Conservation (phyloP, 1,140 invertebrate species). For the Yoshiicerus persimilis region DNA sequence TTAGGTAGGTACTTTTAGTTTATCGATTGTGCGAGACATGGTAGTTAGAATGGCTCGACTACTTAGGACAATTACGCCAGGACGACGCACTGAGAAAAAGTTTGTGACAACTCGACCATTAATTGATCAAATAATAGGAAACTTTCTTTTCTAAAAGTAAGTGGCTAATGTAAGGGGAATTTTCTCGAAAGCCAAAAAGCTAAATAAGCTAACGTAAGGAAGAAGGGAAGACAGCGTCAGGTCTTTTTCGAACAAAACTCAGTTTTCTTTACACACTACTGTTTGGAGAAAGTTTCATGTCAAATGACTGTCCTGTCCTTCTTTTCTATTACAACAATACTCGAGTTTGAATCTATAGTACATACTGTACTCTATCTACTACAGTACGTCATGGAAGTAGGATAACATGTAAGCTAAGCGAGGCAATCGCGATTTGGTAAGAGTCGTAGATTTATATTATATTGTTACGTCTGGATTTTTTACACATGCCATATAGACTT, state of each 20-base stretch:
- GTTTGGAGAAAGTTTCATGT: neutral
- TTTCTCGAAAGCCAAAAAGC: neutral
- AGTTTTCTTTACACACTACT: neutral
- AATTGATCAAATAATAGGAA: slow-evolving; percentile 5
- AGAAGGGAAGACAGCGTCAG: neutral
- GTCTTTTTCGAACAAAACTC: neutral
- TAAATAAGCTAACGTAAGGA: neutral
- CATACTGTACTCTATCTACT: too few species aligned
- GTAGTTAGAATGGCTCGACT: neutral
- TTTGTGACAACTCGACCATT: slow-evolving; percentile 16
- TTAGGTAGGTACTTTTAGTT: neutral
- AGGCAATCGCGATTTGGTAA: neutral
- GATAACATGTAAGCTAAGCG: neutral
- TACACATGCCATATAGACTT: neutral
- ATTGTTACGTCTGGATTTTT: too few species aligned
- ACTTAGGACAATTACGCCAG: neutral
- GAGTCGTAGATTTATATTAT: neutral
- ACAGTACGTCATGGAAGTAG: too few species aligned
- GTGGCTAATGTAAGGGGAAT: neutral
- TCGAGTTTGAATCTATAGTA: too few species aligned
- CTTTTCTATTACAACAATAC: too few species aligned
- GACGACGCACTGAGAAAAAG: neutral
- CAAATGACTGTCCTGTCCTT: neutral
- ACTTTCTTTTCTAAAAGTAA: neutral
- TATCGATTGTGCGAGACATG: neutral